These are phyloP conservation scores for Micrasema minimum DNA, from an alignment of 1,140 invertebrate genomes.

Conservation along the genomic window DNA sequence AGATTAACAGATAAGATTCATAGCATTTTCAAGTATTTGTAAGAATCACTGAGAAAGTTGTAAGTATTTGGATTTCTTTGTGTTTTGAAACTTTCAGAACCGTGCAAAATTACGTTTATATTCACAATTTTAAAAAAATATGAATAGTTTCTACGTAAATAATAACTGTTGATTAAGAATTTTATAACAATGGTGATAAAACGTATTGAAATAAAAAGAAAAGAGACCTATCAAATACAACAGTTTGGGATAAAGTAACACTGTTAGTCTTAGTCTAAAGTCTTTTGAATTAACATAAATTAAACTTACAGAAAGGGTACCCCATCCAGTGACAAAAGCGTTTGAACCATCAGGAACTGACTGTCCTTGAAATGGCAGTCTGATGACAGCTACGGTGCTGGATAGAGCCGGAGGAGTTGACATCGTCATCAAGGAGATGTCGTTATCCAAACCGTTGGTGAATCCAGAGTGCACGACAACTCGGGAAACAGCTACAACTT, in stretches of 20 bases:
- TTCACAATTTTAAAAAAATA: not conserved
- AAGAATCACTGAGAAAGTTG: too few relatives aligned
- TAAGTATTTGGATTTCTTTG: too few relatives aligned
- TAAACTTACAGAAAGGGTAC: slow-evolving; percentile 49
- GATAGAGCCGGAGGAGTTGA: slow-evolving; percentile 23
- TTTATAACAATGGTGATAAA: not conserved
- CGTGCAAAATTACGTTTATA: too few relatives aligned
- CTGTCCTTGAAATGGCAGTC: slow-evolving; percentile 45
- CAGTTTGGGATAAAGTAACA: not conserved
- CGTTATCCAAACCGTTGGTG: slow-evolving; percentile 40
- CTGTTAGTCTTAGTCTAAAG: not conserved
- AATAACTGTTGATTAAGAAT: not conserved
- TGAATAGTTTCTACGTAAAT: not conserved
- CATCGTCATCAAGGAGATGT: slow-evolving; percentile 39
- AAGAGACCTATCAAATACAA: not conserved
- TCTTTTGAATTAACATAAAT: not conserved
- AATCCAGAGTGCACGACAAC: slow-evolving; percentile 37
- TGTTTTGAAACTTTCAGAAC: too few relatives aligned
- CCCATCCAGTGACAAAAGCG: slow-evolving; percentile 61
- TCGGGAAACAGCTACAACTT: slow-evolving; percentile 33
- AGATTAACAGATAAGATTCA: too few relatives aligned
- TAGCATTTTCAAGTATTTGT: too few relatives aligned
- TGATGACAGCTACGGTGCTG: slow-evolving; percentile 25
- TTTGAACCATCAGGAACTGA: slow-evolving; percentile 52
- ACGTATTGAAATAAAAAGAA: not conserved